Evolutionary conservation across 2,888 invertebrate species (phyloP), one percentile per base, ranked within the genome.

Genomic region (Caradrina kadenii): DNA sequence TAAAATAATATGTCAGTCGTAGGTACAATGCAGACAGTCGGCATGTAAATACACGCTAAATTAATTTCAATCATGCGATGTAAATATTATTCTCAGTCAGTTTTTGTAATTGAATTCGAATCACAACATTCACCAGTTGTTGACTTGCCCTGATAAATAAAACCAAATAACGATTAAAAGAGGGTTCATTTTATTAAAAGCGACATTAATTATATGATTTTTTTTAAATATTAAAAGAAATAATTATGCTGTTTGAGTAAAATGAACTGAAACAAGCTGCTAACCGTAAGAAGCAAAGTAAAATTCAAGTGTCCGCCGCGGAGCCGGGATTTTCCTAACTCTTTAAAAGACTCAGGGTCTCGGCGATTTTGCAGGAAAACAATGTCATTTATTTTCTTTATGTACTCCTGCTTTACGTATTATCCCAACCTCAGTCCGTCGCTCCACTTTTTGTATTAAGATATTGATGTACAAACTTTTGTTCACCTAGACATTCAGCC

Each of bases 61-160:
- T 82, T 80, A 82, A 82, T 81, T 77, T 82, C 80, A 81, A 72
- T 80, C 69, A 77, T 69, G 56, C 55, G 48, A 77, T 71, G 73
- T 77, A 73, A 81, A 82, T 80, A 83, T 80, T 80, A 63, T 76
- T 76, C 60, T 66, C 63, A 69, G 59, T 61, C 56, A 72, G 65
- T 64, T 69, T 79, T 82, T 71, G 70, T 66, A 76, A 66, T 63
- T 52, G 58, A 73, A 69, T 81, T 69, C 63, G 60, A 69, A 70
- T 82, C 53, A 66, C 53, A 69, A 64, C 17, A 54, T 77, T 66
- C 48, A 35, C 11, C 64, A 53, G 50, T 42, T 68, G 55, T 42
- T 65, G 26, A 50, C 21, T 53, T 49, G 35, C n/a, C n/a, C 52
- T 56, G 21, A 52, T 58, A 49, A 61, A 62, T 60, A 4, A 39